Evolutionary conservation across 2,113 vertebrate genomes (phyloP).

Genomic region (Cinclus cinclus): DNA sequence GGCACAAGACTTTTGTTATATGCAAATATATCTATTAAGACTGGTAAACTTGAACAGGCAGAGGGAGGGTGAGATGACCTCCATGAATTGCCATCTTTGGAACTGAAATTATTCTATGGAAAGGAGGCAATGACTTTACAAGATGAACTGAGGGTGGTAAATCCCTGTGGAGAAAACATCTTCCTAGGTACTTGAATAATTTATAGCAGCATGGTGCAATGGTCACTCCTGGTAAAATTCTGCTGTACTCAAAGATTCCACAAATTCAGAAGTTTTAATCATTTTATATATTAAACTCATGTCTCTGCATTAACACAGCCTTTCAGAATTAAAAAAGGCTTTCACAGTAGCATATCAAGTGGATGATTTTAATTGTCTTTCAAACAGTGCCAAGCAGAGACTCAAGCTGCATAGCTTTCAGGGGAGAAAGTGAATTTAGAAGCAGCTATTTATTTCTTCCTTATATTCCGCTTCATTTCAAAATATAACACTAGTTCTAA

Average conservation of each 20-base stretch:
- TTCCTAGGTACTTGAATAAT: constrained; percentile 1
- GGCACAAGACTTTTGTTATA: neutral
- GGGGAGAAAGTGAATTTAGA: neutral
- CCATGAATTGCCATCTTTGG: neutral
- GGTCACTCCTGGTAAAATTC: neutral
- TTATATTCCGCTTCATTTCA: neutral
- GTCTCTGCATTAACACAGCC: neutral
- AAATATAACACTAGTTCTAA: neutral
- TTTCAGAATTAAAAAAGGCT: neutral
- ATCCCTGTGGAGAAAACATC: neutral
- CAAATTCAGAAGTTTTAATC: neutral
- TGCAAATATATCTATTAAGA: neutral
- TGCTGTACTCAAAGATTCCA: neutral
- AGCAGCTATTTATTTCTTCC: neutral
- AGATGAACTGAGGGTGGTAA: neutral
- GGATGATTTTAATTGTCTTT: neutral
- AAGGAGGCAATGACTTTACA: neutral
- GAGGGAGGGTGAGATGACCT: neutral
- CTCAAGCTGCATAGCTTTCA: neutral
- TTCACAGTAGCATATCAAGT: neutral
- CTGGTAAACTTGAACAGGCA: neutral
- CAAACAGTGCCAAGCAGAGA: neutral
- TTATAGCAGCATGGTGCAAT: constrained; percentile 3
- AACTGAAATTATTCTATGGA: neutral
- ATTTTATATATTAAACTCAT: neutral